Percentiles rank a stretch among this genome's conserved stretches.
phyloP scores from a whole-genome alignment of 2,113 vertebrate species.

The Aldabrachelys gigantea region DNA sequence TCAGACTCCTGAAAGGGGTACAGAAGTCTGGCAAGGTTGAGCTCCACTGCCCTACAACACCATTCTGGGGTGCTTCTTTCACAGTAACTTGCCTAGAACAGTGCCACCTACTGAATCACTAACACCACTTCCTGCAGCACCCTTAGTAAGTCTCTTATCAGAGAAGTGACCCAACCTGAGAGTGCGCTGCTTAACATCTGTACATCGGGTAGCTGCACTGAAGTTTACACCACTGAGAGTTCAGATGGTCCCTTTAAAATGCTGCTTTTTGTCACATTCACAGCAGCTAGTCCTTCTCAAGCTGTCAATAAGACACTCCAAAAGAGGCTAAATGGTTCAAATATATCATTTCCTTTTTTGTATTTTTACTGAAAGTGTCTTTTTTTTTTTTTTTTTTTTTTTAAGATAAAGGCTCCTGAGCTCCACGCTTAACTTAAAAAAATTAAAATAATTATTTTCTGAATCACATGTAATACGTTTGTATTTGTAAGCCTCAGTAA shows the following conservation, averaged over 20 bases:
- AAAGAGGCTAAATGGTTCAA: neutral
- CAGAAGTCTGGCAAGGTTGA: no score
- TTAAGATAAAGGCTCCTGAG: neutral
- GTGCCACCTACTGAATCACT: neutral
- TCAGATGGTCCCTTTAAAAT: neutral
- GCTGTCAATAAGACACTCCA: neutral
- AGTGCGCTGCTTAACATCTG: slow-evolving; percentile 13
- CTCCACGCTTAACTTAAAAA: neutral
- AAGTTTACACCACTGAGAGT: neutral
- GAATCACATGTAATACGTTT: neutral
- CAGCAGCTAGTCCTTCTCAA: neutral
- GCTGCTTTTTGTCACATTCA: slow-evolving; percentile 13
- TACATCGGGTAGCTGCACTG: slow-evolving; percentile 1
- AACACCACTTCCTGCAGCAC: neutral
- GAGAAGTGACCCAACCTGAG: neutral
- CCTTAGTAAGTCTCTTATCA: neutral
- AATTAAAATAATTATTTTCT: slow-evolving; percentile 26
- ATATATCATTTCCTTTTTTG: slow-evolving; percentile 6
- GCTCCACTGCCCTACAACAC: no score
- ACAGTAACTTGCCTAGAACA: neutral
- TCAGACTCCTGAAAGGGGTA: no score
- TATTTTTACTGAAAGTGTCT: slow-evolving; percentile 2
- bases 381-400: slow-evolving; percentile 22
- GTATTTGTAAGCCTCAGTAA: neutral
- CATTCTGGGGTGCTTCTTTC: neutral